These are phyloP conservation scores for Empidonax alnorum DNA, from an alignment of 2,113 vertebrate species.

Conservation along the genomic window DNA sequence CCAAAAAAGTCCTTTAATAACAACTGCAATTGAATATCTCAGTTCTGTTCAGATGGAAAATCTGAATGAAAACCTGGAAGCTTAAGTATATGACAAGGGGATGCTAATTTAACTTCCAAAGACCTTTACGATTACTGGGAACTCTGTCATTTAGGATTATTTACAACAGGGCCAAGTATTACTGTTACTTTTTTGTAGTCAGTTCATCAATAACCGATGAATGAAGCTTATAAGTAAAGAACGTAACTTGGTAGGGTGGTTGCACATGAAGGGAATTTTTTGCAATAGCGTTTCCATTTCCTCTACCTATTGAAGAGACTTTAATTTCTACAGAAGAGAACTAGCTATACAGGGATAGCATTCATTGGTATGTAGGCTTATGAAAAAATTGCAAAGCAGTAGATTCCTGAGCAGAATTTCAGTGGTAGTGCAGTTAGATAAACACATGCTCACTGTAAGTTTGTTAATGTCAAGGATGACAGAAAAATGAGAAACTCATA, in stretches of 20 bases:
- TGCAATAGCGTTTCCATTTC: not conserved
- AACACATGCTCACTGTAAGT: not conserved
- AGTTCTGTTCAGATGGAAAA: not conserved
- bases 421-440: not conserved
- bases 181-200: not conserved
- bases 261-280: not conserved
- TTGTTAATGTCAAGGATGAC: not conserved
- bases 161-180: not conserved
- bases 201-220: not conserved
- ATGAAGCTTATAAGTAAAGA: not conserved
- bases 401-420: not conserved
- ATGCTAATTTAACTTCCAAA: not conserved
- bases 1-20: not conserved
- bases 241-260: not conserved
- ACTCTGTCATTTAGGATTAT: not conserved
- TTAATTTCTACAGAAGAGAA: not conserved
- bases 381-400: not conserved
- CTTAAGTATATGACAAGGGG: not conserved
- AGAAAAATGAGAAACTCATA: slow-evolving; percentile 10
- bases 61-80: not conserved
- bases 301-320: not conserved
- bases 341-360: not conserved
- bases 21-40: not conserved
- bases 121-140: not conserved
- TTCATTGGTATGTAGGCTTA: not conserved